phyloP scores from a whole-genome alignment of 2,797 vertebrate genomes.

The Cyclura pinguis region DNA sequence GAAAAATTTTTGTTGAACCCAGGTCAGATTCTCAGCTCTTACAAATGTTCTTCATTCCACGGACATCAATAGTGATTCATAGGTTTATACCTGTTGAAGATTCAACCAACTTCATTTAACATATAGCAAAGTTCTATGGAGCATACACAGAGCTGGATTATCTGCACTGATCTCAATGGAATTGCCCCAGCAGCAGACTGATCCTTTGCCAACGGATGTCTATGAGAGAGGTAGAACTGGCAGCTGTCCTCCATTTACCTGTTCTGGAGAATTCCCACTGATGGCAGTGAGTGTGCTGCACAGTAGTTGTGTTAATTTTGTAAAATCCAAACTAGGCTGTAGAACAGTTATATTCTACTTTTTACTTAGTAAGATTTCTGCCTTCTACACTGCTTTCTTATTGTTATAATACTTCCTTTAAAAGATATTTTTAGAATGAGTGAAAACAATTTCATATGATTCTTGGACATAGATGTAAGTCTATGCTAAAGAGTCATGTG shows the following conservation, averaged over 20 bases:
- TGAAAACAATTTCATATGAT: conserved; percentile 65
- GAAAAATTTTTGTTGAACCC: background rate
- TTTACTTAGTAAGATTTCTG: background rate
- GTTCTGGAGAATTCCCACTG: background rate
- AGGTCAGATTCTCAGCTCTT: conserved; percentile 29
- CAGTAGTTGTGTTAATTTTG: background rate
- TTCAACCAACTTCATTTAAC: conserved; percentile 26
- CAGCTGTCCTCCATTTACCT: background rate
- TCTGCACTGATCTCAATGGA: background rate
- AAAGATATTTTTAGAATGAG: conserved; percentile 48
- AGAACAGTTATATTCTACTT: background rate
- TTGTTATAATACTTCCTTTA: conserved; percentile 56
- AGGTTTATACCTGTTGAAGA: conserved; percentile 12
- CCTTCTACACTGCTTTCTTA: background rate
- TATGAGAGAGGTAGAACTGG: background rate
- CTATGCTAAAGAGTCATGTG: conserved; percentile 68
- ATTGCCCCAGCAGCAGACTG: background rate
- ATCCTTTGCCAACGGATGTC: background rate
- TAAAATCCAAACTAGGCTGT: background rate
- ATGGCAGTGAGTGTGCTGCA: background rate
- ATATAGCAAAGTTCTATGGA: background rate
- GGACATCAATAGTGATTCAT: background rate
- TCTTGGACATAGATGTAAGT: conserved; percentile 63
- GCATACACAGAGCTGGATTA: background rate
- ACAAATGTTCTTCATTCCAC: background rate